These are phyloP conservation scores for Melanotaenia duboulayi DNA, from an alignment of 2,113 vertebrate genomes.

Conservation along the genomic window DNA sequence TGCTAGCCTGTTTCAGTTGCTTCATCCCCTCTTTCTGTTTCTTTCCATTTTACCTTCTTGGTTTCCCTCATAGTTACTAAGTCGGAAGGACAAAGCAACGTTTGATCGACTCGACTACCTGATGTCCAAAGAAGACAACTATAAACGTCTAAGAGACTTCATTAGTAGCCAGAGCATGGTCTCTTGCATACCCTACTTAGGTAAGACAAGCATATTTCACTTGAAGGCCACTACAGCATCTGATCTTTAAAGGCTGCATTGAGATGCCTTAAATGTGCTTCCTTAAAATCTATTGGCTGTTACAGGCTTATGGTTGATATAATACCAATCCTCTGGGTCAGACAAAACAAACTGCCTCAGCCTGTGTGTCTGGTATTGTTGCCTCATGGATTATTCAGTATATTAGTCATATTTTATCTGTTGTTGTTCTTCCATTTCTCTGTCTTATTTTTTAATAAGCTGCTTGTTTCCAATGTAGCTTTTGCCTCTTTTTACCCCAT, in stretches of 20 bases:
- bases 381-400: background rate
- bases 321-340: background rate
- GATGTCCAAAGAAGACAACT: conserved; percentile 99
- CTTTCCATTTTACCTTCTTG: background rate
- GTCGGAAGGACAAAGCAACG: conserved; percentile 96
- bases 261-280: background rate
- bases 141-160: conserved; percentile 96
- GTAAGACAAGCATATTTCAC: conserved; percentile 78
- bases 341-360: background rate
- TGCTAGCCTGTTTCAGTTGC: background rate
- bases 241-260: background rate
- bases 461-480: conserved; percentile 11
- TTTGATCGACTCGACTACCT: conserved; percentile 98
- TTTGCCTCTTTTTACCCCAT: background rate
- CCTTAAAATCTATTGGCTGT: background rate
- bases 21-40: background rate
- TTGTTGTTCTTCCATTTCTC: background rate
- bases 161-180: conserved; percentile 99
- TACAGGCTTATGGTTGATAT: background rate
- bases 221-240: background rate
- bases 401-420: conserved; percentile 9
- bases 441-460: background rate
- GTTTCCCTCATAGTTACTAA: conserved; percentile 85
- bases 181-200: conserved; percentile 97
- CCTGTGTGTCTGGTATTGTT: background rate